Evolutionary conservation across 2,113 vertebrate genomes (phyloP).

Genomic region (Fulica atra): DNA sequence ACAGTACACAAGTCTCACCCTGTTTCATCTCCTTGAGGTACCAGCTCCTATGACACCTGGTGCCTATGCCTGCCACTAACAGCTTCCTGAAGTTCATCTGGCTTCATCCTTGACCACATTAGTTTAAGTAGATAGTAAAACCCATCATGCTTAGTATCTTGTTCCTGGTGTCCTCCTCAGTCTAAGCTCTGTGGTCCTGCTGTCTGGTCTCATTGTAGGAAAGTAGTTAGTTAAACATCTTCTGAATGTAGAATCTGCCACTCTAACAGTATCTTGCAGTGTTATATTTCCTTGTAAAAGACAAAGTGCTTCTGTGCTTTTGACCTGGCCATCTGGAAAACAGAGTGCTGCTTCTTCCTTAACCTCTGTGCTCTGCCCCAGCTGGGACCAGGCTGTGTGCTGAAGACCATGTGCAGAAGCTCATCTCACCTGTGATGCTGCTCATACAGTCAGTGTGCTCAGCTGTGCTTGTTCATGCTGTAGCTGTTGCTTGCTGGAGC

Average conservation of each 20-base stretch:
- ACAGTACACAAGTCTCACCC: neutral
- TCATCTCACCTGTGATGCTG: neutral
- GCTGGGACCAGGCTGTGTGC: neutral
- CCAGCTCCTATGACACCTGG: fast-evolving
- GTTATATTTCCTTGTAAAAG: neutral
- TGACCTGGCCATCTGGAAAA: neutral
- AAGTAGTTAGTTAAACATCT: neutral
- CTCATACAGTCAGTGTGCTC: fast-evolving
- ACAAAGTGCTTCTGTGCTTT: neutral
- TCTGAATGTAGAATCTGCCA: neutral
- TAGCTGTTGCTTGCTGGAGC: neutral
- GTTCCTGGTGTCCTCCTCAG: neutral
- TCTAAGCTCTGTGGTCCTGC: neutral
- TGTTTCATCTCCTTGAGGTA: neutral
- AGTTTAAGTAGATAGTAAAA: neutral
- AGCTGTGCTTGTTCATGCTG: neutral
- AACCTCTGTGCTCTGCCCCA: neutral
- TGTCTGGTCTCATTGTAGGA: neutral
- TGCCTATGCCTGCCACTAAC: neutral
- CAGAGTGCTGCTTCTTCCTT: neutral
- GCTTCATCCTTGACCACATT: neutral
- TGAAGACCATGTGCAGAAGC: fast-evolving
- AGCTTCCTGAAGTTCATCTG: neutral
- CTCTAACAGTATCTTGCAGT: neutral
- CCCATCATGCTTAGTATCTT: neutral